Conservation (phyloP, 2,113 vertebrate species). For the Capra hircus region DNA sequence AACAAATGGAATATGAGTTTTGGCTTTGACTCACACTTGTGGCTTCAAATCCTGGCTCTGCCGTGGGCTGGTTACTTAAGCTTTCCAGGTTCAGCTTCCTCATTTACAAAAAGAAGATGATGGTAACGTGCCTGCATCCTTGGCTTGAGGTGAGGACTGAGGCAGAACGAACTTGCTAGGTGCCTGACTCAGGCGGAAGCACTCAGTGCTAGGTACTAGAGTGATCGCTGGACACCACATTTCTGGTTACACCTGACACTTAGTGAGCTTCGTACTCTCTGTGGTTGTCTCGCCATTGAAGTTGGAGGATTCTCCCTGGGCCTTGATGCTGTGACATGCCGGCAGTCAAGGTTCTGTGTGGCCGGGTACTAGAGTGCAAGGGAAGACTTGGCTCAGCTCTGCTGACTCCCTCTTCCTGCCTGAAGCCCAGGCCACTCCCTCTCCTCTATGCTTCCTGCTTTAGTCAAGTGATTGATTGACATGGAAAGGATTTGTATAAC, state of each 20-base stretch:
- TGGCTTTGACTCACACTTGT: neutral
- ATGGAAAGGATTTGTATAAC: neutral
- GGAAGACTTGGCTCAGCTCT: neutral
- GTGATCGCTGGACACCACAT: accelerated
- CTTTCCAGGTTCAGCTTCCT: neutral
- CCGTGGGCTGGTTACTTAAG: neutral
- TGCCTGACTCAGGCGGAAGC: no score
- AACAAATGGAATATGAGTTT: neutral
- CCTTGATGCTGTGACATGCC: neutral
- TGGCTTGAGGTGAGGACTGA: neutral
- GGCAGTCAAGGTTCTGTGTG: neutral
- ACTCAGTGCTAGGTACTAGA: accelerated
- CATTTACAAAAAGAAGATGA: neutral
- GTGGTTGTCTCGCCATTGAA: no score
- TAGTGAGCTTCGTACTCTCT: accelerated
- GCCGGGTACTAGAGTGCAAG: neutral
- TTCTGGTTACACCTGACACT: neutral
- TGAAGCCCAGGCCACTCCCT: neutral
- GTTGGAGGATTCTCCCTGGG: neutral
- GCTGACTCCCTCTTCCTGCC: neutral
- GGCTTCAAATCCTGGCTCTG: neutral
- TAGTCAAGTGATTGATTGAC: neutral
- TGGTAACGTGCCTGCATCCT: accelerated
- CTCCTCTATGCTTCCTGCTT: neutral
- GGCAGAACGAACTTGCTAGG: no score